Conservation (phyloP, 1,140 invertebrate genomes). For the Macrobrachium nipponense region DNA sequence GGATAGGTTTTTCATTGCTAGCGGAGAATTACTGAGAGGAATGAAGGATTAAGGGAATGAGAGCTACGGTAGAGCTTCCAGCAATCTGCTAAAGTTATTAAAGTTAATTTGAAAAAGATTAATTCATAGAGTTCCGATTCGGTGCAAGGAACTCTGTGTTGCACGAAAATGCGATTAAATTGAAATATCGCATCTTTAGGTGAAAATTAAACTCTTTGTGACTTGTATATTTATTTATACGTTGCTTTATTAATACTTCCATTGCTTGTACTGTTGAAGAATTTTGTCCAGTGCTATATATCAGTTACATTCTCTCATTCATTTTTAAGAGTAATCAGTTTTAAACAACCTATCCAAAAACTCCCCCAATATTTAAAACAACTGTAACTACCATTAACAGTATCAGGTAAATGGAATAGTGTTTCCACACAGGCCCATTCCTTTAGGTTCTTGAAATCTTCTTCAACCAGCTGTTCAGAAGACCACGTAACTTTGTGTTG, state of each 20-base stretch:
- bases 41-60: no score
- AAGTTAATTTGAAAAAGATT: background rate
- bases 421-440: background rate
- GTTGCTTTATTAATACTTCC: background rate
- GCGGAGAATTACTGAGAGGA: no score
- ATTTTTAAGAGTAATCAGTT: background rate
- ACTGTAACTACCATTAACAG: background rate
- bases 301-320: no score
- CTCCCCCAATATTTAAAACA: background rate
- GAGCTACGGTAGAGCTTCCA: no score
- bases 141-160: no score
- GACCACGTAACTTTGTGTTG: constrained; percentile 5
- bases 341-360: background rate
- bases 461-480: background rate
- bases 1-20: no score
- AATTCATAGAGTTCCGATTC: background rate
- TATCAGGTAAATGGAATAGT: background rate
- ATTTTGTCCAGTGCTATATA: no score
- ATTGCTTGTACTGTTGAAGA: no score
- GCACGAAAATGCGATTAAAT: background rate
- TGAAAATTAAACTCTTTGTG: background rate
- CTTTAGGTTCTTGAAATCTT: constrained; percentile 2
- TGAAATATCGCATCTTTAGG: background rate
- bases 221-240: background rate
- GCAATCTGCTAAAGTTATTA: no score